phyloP scores from a whole-genome alignment of 2,113 vertebrate species.

The Heterotilapia buettikoferi region DNA sequence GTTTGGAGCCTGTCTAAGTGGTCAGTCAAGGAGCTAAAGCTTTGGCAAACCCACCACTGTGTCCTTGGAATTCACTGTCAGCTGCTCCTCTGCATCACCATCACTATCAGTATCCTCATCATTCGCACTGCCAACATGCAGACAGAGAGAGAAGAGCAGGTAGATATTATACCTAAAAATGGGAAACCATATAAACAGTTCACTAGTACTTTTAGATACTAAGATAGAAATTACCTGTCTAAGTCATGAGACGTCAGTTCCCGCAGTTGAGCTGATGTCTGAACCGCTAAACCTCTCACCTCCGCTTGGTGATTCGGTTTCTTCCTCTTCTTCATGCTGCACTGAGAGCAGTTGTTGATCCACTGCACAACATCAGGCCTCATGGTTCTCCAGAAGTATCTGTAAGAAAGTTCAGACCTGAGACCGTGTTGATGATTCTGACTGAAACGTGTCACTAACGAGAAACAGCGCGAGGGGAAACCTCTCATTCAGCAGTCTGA shows the following conservation, averaged over 20 bases:
- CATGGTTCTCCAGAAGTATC: slow-evolving; percentile 65
- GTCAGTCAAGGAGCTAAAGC: not conserved
- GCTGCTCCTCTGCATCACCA: not conserved
- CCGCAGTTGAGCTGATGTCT: not conserved
- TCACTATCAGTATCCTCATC: not conserved
- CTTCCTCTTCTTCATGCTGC: slow-evolving; percentile 25
- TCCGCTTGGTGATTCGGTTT: not conserved
- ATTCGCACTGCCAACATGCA: not conserved
- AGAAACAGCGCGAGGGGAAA: not conserved
- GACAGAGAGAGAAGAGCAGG: not conserved
- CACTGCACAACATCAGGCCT: slow-evolving; percentile 50
- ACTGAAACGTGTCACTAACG: not conserved
- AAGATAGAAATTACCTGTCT: slow-evolving; percentile 6
- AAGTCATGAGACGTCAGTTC: not conserved
- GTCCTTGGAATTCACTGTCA: not conserved
- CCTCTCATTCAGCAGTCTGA: slow-evolving; percentile 55
- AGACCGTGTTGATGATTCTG: not conserved
- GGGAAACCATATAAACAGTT: not conserved
- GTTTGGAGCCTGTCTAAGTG: not conserved
- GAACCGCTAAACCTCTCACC: not conserved
- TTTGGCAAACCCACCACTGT: not conserved
- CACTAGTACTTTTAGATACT: not conserved
- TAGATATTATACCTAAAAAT: fast-evolving
- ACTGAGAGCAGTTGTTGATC: slow-evolving; percentile 51
- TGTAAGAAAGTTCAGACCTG: not conserved